These are phyloP conservation scores for Torymus auratus DNA, from an alignment of 2,888 invertebrate species.

Conservation along the genomic window DNA sequence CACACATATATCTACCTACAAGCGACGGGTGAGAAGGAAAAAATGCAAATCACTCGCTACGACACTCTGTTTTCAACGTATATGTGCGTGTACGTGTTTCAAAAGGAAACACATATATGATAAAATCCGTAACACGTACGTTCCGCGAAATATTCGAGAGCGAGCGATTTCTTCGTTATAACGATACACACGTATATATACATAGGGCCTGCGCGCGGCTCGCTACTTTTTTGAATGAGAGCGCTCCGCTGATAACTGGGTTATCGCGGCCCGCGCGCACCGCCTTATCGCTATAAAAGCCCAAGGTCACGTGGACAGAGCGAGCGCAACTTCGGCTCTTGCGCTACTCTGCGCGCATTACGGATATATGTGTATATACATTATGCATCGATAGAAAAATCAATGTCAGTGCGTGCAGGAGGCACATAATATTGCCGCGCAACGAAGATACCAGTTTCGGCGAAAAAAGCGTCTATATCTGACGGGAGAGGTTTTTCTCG, in stretches of 20 bases:
- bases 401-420: conserved; percentile 32
- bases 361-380: not conserved
- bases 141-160: no score
- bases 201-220: conserved; percentile 1
- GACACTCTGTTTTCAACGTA: no score
- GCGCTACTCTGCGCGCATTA: conserved; percentile 5
- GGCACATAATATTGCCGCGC: no score
- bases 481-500: no score
- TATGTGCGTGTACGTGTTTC: no score
- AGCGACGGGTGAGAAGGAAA: no score
- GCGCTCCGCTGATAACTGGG: conserved; percentile 56
- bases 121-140: no score
- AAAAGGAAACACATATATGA: no score
- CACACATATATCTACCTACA: no score
- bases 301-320: conserved; percentile 53
- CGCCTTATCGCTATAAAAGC: conserved; percentile 34
- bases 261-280: conserved; percentile 54
- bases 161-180: conserved; percentile 34
- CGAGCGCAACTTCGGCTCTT: not conserved
- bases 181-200: conserved; percentile 3
- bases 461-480: no score
- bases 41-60: no score
- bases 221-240: conserved; percentile 49
- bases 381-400: conserved; percentile 46
- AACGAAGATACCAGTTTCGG: no score